Evolutionary conservation across 2,888 invertebrate genomes (phyloP).

Genomic region (Escarpia spicata): DNA sequence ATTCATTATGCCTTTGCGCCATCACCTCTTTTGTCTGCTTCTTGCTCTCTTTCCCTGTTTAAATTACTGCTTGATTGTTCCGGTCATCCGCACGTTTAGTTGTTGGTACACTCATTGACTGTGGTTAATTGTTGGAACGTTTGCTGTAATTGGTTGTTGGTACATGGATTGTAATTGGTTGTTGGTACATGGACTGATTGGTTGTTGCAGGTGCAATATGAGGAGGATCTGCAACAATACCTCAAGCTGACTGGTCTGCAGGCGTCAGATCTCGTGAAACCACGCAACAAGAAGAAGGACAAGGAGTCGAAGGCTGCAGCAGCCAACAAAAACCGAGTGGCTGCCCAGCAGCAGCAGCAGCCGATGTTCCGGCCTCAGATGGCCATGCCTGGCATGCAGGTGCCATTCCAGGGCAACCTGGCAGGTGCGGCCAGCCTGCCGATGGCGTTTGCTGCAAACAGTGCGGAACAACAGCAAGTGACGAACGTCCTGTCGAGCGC

Average conservation of each 20-base stretch:
- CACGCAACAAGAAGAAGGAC: slow-evolving; percentile 27
- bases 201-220: slow-evolving; percentile 40
- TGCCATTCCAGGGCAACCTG: slow-evolving; percentile 28
- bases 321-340: background rate
- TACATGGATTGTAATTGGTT: background rate
- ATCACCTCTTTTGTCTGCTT: no score
- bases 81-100: no score
- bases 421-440: slow-evolving; percentile 14
- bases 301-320: background rate
- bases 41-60: no score
- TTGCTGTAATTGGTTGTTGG: no score
- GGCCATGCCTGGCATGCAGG: slow-evolving; percentile 31
- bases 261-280: slow-evolving; percentile 44
- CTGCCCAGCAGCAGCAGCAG: slow-evolving; percentile 18
- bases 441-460: slow-evolving; percentile 29
- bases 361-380: slow-evolving; percentile 25
- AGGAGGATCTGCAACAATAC: slow-evolving; percentile 43
- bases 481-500: slow-evolving; percentile 29
- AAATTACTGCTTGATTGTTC: no score
- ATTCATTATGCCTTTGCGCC: no score
- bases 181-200: background rate
- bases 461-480: slow-evolving; percentile 29
- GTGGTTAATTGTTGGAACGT: no score
- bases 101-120: no score
- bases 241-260: slow-evolving; percentile 44